Evolutionary conservation across 2,113 vertebrate species (phyloP).

Genomic region (Malaclemys terrapin): DNA sequence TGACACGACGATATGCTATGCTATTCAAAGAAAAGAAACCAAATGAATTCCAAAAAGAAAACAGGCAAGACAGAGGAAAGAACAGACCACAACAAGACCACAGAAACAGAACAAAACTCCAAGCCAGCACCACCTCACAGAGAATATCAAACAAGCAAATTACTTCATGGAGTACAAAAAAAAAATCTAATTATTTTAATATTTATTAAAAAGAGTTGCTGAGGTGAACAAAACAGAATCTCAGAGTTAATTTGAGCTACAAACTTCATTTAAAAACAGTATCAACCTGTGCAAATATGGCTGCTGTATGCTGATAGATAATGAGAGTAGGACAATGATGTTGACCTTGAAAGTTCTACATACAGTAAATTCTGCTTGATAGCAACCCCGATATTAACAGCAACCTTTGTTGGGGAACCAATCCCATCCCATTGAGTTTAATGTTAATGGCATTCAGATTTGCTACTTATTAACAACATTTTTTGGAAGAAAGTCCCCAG

Average conservation of each 20-base stretch:
- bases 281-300: fast-evolving
- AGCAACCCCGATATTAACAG: neutral
- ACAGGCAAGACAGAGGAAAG: constrained; percentile 48
- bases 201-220: neutral
- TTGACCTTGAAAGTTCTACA: neutral
- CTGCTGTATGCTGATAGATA: neutral
- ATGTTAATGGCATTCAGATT: neutral
- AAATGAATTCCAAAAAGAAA: constrained; percentile 77
- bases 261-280: neutral
- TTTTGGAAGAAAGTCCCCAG: neutral
- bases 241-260: neutral
- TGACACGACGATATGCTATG: constrained; percentile 97
- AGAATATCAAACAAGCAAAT: constrained; percentile 27
- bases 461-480: neutral
- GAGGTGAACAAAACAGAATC: neutral
- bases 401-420: neutral
- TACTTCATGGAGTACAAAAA: neutral
- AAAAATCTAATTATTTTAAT: neutral
- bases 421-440: neutral
- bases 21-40: constrained; percentile 91
- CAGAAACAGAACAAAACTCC: constrained; percentile 40
- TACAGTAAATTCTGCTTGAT: neutral
- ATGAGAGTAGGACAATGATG: neutral
- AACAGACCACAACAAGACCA: constrained; percentile 59
- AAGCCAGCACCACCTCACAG: constrained; percentile 53